phyloP scores from a whole-genome alignment of 2,888 invertebrate species.

The Graphium colonna region DNA sequence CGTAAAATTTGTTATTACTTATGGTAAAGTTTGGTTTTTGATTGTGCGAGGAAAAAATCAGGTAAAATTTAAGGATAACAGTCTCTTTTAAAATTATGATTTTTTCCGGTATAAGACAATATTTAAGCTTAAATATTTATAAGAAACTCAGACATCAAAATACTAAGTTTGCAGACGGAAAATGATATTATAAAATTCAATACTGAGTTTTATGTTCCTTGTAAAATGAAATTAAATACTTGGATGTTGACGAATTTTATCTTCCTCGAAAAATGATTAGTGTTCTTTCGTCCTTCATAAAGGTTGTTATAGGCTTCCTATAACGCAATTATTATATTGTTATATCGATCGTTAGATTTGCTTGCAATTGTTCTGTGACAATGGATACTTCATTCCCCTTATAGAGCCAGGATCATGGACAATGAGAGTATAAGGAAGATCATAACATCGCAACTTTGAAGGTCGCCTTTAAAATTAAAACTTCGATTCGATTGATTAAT shows the following conservation, averaged over 20 bases:
- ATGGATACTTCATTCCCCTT: conserved; percentile 18
- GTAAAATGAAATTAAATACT: neutral
- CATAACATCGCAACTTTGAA: conserved; percentile 4
- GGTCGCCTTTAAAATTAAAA: neutral
- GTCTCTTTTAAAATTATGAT: neutral
- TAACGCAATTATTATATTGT: too few relatives aligned
- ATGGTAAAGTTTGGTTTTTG: too few relatives aligned
- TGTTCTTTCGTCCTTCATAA: conserved; percentile 1
- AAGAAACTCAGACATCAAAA: too few relatives aligned
- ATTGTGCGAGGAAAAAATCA: too few relatives aligned
- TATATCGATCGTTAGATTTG: conserved; percentile 4
- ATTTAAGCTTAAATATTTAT: too few relatives aligned
- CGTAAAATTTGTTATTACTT: too few relatives aligned
- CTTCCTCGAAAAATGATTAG: too few relatives aligned
- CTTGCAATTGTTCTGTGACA: conserved; percentile 17
- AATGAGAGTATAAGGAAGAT: conserved; percentile 19
- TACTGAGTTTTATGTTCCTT: too few relatives aligned
- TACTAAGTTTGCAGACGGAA: too few relatives aligned
- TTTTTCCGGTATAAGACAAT: too few relatives aligned
- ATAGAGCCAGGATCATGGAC: conserved; percentile 4
- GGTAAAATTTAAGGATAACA: neutral
- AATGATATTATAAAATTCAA: too few relatives aligned
- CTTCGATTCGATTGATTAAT: too few relatives aligned
- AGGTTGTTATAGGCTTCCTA: conserved; percentile 2
- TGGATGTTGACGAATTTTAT: neutral